Percentiles rank a stretch among this genome's conserved stretches.
These are phyloP conservation scores for Eumeta japonica DNA, from an alignment of 1,140 invertebrate species.

Conservation along the genomic window DNA sequence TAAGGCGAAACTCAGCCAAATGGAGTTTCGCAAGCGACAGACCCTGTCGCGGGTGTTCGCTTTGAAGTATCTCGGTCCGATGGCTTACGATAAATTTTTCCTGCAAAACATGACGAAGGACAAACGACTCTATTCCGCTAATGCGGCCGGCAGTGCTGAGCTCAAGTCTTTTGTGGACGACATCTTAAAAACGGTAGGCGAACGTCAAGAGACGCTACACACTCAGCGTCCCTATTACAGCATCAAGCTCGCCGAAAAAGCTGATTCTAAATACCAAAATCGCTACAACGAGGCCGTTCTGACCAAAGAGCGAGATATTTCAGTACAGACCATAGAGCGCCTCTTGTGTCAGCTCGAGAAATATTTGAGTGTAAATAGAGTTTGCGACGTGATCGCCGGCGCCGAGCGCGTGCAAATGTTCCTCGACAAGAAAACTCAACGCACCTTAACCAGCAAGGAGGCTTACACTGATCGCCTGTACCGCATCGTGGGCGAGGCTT, in stretches of 20 bases:
- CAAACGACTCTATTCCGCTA: slow-evolving; percentile 48
- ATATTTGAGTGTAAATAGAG: slow-evolving; percentile 38
- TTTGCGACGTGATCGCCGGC: slow-evolving; percentile 43
- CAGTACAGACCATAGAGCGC: slow-evolving; percentile 44
- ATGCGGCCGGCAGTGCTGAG: slow-evolving; percentile 43
- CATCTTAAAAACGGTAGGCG: slow-evolving; percentile 44
- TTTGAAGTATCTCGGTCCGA: slow-evolving; percentile 58
- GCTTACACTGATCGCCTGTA: slow-evolving; percentile 41
- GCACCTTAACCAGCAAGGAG: slow-evolving; percentile 43
- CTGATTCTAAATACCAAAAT: slow-evolving; percentile 45
- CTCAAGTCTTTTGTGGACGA: slow-evolving; percentile 41
- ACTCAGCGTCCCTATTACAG: slow-evolving; percentile 57
- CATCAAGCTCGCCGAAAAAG: slow-evolving; percentile 56
- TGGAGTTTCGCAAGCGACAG: slow-evolving; percentile 44
- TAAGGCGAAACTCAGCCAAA: slow-evolving; percentile 43
- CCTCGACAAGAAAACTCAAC: slow-evolving; percentile 36
- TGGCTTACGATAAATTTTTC: slow-evolving; percentile 59
- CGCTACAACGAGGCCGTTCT: slow-evolving; percentile 46
- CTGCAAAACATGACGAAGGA: slow-evolving; percentile 44
- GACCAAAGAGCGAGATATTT: slow-evolving; percentile 39
- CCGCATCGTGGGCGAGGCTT: slow-evolving; percentile 41
- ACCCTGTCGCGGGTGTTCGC: slow-evolving; percentile 51
- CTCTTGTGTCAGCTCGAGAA: slow-evolving; percentile 44
- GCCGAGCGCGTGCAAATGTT: slow-evolving; percentile 42
- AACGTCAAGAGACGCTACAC: slow-evolving; percentile 55